Conservation (phyloP, 2,797 vertebrate genomes). For the Danio tinwini region DNA sequence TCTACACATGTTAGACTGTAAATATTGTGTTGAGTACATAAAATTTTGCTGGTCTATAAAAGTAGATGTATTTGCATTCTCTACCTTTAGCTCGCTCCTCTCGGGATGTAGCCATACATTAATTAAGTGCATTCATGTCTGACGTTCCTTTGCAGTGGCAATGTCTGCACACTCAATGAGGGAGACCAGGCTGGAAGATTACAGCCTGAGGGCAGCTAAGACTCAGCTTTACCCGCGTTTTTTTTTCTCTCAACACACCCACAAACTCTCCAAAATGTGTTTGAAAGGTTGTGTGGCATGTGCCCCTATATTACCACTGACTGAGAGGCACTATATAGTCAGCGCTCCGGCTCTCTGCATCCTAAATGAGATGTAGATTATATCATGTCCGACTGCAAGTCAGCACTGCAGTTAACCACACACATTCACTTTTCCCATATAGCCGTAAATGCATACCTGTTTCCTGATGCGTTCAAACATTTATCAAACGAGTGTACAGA, state of each 20-base stretch:
- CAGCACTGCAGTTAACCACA: conserved; percentile 16
- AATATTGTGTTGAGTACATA: conserved; percentile 4
- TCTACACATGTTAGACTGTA: background rate
- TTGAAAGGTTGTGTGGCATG: conserved; percentile 11
- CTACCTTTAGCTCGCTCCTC: conserved; percentile 20
- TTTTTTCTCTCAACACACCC: conserved; percentile 17
- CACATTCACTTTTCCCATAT: conserved; percentile 8
- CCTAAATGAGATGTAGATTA: conserved; percentile 49
- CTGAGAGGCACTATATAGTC: conserved; percentile 10
- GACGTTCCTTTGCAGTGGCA: conserved; percentile 51
- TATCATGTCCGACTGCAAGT: conserved; percentile 20
- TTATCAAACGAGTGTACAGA: background rate
- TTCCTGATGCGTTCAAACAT: background rate
- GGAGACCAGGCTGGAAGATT: conserved; percentile 32
- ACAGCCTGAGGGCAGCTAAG: conserved; percentile 44
- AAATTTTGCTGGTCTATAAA: background rate
- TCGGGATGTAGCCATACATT: conserved; percentile 44
- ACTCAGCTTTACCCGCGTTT: conserved; percentile 25
- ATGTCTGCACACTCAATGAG: conserved; percentile 54
- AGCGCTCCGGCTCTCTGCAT: conserved; percentile 20
- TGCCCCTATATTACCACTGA: conserved; percentile 4
- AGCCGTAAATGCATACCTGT: background rate
- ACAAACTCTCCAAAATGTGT: conserved; percentile 11
- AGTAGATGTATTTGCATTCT: conserved; percentile 4
- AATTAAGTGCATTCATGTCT: conserved; percentile 60